A percentile compares a stretch with the other conserved stretches of the same genome.
Evolutionary conservation across 2,888 invertebrate species (phyloP).

Genomic region (Neoitamus cyanurus): DNA sequence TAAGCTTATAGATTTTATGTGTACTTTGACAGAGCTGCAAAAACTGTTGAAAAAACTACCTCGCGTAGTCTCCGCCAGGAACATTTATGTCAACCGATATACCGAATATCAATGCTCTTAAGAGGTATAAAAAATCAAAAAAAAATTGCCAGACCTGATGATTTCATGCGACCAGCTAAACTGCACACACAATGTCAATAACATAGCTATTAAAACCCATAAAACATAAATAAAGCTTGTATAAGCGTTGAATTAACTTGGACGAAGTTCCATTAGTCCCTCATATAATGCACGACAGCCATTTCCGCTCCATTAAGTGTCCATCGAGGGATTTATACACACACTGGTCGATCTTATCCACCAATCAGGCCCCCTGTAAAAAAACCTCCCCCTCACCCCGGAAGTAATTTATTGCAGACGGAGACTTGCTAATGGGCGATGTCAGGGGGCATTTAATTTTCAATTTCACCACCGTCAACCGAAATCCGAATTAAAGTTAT

Average conservation of each 20-base stretch:
- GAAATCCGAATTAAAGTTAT: background rate
- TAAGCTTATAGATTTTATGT: too few species aligned
- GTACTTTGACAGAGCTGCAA: too few species aligned
- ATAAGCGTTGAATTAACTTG: background rate
- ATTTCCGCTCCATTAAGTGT: background rate
- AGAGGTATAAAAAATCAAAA: too few species aligned
- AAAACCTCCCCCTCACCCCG: background rate
- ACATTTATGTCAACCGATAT: too few species aligned
- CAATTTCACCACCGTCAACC: background rate
- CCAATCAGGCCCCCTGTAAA: background rate
- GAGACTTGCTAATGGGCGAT: background rate
- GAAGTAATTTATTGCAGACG: background rate
- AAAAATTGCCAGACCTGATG: too few species aligned
- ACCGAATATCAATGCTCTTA: too few species aligned
- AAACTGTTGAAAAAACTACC: too few species aligned
- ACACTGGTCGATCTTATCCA: background rate
- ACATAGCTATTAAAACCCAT: background rate
- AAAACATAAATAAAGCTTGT: background rate
- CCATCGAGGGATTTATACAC: background rate
- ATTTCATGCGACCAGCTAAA: too few species aligned
- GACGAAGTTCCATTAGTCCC: background rate
- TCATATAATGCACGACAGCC: background rate
- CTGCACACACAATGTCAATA: background rate
- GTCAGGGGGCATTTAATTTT: background rate
- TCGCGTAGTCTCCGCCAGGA: too few species aligned